Conservation (phyloP, 2,113 vertebrate species). For the Prochilodus magdalenae region DNA sequence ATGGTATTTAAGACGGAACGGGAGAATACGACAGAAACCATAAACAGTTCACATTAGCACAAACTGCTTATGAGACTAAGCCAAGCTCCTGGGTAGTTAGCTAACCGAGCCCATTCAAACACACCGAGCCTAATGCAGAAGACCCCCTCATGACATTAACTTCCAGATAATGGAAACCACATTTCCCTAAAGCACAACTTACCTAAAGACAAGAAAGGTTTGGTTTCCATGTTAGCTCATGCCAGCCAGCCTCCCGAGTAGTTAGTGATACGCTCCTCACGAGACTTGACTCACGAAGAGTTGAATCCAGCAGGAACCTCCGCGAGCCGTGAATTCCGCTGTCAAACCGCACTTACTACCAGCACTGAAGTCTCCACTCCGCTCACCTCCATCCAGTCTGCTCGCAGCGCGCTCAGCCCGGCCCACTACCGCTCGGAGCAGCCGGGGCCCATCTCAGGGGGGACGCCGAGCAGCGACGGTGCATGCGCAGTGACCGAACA, state of each 20-base stretch:
- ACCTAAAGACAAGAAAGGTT: slow-evolving; percentile 66
- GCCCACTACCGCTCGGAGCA: not conserved
- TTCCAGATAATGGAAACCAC: slow-evolving; percentile 22
- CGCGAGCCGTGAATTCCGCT: slow-evolving; percentile 40
- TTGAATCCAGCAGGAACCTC: slow-evolving; percentile 46
- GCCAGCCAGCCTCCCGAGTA: slow-evolving; percentile 54
- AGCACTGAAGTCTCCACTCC: slow-evolving; percentile 48
- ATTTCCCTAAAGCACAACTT: slow-evolving; percentile 52
- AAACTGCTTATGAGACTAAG: not conserved
- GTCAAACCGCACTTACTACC: slow-evolving; percentile 47
- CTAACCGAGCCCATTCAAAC: not conserved
- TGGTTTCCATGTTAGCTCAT: slow-evolving; percentile 70
- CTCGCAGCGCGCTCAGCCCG: slow-evolving; percentile 27
- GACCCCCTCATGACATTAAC: slow-evolving; percentile 3
- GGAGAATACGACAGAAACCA: too few relatives aligned
- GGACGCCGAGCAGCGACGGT: slow-evolving; percentile 26
- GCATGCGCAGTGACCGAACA: not conserved
- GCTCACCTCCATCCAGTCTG: slow-evolving; percentile 42
- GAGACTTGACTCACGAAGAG: slow-evolving; percentile 4
- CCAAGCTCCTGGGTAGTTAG: not conserved
- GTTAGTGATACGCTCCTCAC: slow-evolving; percentile 29
- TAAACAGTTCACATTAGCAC: not conserved
- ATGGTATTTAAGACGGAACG: too few relatives aligned
- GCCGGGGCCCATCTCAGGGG: slow-evolving; percentile 55
- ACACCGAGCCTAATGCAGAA: not conserved